phyloP scores from a whole-genome alignment of 2,113 vertebrate genomes.

The Phyllopteryx taeniolatus region DNA sequence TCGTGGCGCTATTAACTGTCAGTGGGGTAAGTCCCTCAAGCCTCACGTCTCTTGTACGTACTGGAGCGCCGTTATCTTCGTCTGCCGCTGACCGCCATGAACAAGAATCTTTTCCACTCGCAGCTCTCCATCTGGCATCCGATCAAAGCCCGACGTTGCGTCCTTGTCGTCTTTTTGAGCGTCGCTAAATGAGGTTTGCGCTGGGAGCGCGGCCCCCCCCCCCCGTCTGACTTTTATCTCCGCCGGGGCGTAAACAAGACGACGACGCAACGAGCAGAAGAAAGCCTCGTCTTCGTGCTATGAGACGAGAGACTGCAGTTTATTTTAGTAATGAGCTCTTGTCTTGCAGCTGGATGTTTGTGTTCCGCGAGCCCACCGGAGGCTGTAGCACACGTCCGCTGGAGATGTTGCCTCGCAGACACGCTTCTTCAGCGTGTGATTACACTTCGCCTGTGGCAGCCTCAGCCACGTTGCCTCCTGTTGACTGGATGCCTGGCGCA shows the following conservation, averaged over 20 bases:
- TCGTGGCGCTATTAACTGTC: not conserved
- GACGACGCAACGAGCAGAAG: conserved; percentile 22
- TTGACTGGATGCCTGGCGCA: not conserved
- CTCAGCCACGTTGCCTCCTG: not conserved
- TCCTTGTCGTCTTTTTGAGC: conserved; percentile 22
- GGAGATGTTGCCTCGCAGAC: conserved; percentile 4
- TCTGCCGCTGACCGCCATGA: not conserved
- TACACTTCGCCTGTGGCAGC: not conserved
- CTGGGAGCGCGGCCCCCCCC: conserved; percentile 21
- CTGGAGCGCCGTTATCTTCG: not conserved
- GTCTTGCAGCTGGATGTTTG: conserved; percentile 33
- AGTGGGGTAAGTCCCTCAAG: not conserved
- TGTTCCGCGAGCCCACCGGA: conserved; percentile 22
- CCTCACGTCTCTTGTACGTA: not conserved
- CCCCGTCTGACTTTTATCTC: conserved; percentile 42
- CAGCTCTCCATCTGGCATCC: conserved; percentile 11
- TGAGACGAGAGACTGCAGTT: conserved; percentile 33
- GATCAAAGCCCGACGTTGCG: conserved; percentile 17
- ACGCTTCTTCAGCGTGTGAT: conserved; percentile 2
- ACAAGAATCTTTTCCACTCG: not conserved
- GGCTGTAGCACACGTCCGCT: conserved; percentile 21
- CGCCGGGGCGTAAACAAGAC: conserved; percentile 26
- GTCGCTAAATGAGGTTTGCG: conserved; percentile 30
- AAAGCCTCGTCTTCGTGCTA: conserved; percentile 14
- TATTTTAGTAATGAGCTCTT: conserved; percentile 58